A percentile compares a stretch with the other conserved stretches of the same genome.
phyloP scores from a whole-genome alignment of 2,113 vertebrate genomes.

The Tetraodon nigroviridis region DNA sequence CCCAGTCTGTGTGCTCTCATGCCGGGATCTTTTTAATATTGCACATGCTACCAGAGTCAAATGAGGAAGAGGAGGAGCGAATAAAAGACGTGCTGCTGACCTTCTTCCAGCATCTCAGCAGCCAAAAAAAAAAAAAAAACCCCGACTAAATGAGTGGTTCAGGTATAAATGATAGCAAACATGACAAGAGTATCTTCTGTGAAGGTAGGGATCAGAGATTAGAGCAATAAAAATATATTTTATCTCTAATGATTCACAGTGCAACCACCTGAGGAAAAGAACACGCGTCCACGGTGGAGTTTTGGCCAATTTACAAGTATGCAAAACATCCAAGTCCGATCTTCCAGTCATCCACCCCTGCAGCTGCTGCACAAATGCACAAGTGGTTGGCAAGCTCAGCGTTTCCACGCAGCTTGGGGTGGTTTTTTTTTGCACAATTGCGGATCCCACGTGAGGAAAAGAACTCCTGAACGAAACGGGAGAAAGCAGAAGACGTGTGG shows the following conservation, averaged over 20 bases:
- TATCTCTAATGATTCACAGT: constrained; percentile 33
- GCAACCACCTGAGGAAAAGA: constrained; percentile 22
- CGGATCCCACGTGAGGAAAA: neutral
- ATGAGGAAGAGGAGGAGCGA: neutral
- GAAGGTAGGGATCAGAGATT: constrained; percentile 4
- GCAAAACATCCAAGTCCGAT: constrained; percentile 53
- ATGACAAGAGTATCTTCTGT: neutral
- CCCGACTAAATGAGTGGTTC: neutral
- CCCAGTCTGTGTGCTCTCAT: constrained; percentile 41
- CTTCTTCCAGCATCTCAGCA: constrained; percentile 9
- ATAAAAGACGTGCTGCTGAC: neutral
- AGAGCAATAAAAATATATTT: neutral
- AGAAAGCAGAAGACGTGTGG: neutral
- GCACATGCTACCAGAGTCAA: constrained; percentile 22
- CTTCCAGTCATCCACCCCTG: constrained; percentile 52
- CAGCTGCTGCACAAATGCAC: constrained; percentile 47
- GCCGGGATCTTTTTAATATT: constrained; percentile 23
- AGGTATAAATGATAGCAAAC: neutral
- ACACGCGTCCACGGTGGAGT: constrained; percentile 39
- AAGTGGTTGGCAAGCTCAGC: neutral
- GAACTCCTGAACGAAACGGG: neutral
- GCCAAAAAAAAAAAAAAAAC: neutral
- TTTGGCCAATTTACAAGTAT: constrained; percentile 54
- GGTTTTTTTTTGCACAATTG: neutral
- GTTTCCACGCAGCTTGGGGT: neutral